Conservation (phyloP, 2,888 invertebrate species). For the Papilio gigon region DNA sequence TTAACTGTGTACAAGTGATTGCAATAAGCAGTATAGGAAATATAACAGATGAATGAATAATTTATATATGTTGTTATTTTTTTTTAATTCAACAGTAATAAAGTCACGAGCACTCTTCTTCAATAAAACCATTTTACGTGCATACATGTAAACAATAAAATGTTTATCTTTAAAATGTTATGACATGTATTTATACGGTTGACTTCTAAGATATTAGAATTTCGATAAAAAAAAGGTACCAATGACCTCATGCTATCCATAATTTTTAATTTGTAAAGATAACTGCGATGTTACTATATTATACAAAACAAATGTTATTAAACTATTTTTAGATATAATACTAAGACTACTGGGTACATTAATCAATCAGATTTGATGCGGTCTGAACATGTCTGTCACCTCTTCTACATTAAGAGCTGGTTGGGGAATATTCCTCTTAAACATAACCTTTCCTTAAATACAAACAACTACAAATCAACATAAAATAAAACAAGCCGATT, state of each 20-base stretch:
- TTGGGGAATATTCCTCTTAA: too few species aligned
- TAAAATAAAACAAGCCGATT: too few species aligned
- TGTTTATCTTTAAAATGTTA: conserved; percentile 23
- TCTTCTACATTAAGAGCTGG: too few species aligned
- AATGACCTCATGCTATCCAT: conserved; percentile 34
- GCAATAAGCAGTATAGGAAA: neutral
- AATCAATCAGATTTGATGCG: too few species aligned
- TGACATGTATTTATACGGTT: conserved; percentile 6
- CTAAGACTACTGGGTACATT: too few species aligned
- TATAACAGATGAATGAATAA: neutral
- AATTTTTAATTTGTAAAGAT: conserved; percentile 19
- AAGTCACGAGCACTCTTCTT: too few species aligned
- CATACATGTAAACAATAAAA: neutral
- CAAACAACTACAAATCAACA: too few species aligned
- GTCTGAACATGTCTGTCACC: neutral
- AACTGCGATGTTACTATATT: neutral
- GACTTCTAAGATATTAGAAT: conserved; percentile 25
- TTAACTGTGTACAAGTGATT: neutral
- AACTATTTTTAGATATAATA: too few species aligned
- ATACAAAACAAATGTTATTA: conserved; percentile 1
- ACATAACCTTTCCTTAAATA: too few species aligned
- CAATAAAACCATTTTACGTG: neutral
- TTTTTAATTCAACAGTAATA: too few species aligned
- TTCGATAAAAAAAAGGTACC: conserved; percentile 27
- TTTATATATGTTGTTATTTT: neutral